Evolutionary conservation across 2,113 vertebrate genomes (phyloP).

Genomic region (Alligator mississippiensis): DNA sequence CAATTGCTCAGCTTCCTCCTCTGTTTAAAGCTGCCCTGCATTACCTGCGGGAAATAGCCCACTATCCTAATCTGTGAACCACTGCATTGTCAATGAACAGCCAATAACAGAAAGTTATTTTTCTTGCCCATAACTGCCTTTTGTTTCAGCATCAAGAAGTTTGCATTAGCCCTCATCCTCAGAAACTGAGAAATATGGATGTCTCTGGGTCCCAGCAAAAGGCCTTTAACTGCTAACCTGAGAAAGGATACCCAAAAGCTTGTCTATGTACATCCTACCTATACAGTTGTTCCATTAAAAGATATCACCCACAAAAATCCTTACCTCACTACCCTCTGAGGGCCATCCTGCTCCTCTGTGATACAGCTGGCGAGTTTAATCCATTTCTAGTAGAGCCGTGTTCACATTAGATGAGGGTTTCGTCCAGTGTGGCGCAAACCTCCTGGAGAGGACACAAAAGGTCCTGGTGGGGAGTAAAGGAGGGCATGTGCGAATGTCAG

Average conservation of each 20-base stretch:
- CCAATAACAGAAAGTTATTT: background rate
- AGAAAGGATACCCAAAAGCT: too few relatives aligned
- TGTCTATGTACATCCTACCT: too few relatives aligned
- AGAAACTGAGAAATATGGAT: background rate
- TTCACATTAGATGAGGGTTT: too few relatives aligned
- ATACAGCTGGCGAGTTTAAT: background rate
- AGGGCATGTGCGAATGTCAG: too few relatives aligned
- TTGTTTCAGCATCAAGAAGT: background rate
- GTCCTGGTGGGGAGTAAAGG: too few relatives aligned
- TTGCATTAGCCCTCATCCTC: background rate
- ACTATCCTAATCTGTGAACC: background rate
- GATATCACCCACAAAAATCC: too few relatives aligned
- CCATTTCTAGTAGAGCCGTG: background rate
- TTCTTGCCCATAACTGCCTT: background rate
- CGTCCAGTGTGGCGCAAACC: too few relatives aligned
- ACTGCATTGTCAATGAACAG: background rate
- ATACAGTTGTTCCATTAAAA: too few relatives aligned
- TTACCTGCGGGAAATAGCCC: background rate
- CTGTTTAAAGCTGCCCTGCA: background rate
- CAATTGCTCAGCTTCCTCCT: background rate
- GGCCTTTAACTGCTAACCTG: too few relatives aligned
- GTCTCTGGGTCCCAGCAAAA: background rate
- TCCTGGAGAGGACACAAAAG: too few relatives aligned
- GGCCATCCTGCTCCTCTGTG: background rate
- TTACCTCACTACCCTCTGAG: background rate